Evolutionary conservation across 2,888 invertebrate species (phyloP).

Genomic region (Clepsis dumicolana): DNA sequence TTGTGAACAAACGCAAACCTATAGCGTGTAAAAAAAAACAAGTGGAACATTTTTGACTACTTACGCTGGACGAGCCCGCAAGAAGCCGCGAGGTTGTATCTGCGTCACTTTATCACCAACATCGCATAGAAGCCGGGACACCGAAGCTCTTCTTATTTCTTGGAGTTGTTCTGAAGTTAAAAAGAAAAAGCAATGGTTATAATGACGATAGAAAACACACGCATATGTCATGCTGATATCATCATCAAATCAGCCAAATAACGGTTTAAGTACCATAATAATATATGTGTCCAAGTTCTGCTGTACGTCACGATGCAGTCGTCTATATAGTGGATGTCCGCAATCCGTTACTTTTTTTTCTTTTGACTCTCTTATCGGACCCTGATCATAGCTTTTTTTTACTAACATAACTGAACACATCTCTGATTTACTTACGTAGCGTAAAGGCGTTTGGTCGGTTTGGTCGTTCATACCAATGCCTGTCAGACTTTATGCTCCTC

Average conservation of each 20-base stretch:
- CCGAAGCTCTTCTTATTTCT: slow-evolving; percentile 21
- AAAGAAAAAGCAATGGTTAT: too few species aligned
- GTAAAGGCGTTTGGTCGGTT: slow-evolving; percentile 61
- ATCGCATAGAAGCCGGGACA: slow-evolving; percentile 24
- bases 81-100: slow-evolving; percentile 23
- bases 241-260: too few species aligned
- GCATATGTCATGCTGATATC: too few species aligned
- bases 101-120: slow-evolving; percentile 27
- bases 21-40: too few species aligned
- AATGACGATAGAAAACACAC: too few species aligned
- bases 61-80: slow-evolving; percentile 7
- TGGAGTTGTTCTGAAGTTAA: slow-evolving; percentile 24
- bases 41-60: background rate
- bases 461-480: slow-evolving; percentile 89
- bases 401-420: too few species aligned
- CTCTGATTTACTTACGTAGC: slow-evolving; percentile 58
- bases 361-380: too few species aligned
- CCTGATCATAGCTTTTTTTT: too few species aligned
- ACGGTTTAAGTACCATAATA: too few species aligned
- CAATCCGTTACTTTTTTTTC: too few species aligned
- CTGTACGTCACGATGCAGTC: background rate
- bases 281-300: background rate
- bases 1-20: too few species aligned
- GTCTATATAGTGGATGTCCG: too few species aligned
- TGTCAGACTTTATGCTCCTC: slow-evolving; percentile 91